These are phyloP conservation scores for Oostethus manadensis DNA, from an alignment of 2,113 vertebrate species.

Conservation along the genomic window DNA sequence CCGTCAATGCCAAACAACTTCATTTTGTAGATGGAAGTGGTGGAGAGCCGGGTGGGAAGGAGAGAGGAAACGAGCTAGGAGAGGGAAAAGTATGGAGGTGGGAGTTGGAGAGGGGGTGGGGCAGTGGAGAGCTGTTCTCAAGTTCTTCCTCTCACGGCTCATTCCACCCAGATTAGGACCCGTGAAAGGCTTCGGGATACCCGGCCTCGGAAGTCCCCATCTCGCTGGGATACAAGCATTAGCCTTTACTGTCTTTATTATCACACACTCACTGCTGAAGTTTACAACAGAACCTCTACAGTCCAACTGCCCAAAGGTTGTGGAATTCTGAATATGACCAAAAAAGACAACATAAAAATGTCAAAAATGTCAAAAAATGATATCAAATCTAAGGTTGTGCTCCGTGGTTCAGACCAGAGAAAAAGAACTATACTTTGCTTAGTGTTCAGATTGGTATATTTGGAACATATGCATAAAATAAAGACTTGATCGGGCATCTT, in stretches of 20 bases:
- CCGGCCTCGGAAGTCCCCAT: slow-evolving; percentile 31
- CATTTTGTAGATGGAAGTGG: slow-evolving; percentile 67
- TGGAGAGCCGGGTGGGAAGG: slow-evolving; percentile 44
- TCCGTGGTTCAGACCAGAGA: too few species aligned
- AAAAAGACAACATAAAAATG: too few species aligned
- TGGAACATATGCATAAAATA: too few species aligned
- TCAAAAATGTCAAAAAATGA: too few species aligned
- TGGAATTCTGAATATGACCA: too few species aligned
- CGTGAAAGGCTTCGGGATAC: slow-evolving; percentile 49
- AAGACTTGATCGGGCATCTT: too few species aligned
- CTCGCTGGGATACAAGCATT: slow-evolving; percentile 32
- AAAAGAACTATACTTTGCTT: too few species aligned
- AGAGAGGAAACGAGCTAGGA: slow-evolving; percentile 52
- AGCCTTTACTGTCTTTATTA: slow-evolving; percentile 41
- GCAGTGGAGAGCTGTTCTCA: slow-evolving; percentile 64
- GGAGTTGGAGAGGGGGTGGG: slow-evolving; percentile 46
- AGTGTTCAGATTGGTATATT: too few species aligned
- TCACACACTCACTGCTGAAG: slow-evolving; percentile 9
- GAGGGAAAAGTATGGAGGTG: slow-evolving; percentile 51
- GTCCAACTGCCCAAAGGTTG: too few species aligned
- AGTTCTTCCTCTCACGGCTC: slow-evolving; percentile 65
- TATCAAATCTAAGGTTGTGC: too few species aligned
- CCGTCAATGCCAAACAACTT: slow-evolving; percentile 69
- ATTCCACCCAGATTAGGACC: slow-evolving; percentile 63
- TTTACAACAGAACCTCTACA: background rate